Base-by-base conservation (phyloP, 2,797 vertebrate genomes). In the Sylvilagus floridanus region DNA sequence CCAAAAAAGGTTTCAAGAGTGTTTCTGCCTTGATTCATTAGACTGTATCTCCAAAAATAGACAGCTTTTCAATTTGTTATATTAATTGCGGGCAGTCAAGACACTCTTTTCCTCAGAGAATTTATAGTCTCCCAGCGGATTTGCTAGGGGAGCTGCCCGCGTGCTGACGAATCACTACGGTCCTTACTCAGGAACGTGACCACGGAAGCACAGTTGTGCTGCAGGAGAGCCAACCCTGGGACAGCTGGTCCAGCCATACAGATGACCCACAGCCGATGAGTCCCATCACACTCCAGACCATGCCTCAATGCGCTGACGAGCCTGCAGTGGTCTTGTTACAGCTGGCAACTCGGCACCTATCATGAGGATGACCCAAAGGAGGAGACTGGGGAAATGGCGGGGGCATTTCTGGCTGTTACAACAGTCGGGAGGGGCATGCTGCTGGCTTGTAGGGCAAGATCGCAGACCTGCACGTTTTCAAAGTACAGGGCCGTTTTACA, bases 11-110 rank as follows among this genome's bases (percentile, higher is more conserved):
- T 78, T 92, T 92, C 68, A 96, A 71, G 88, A 86, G 8, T 63
- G 5, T 68, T 95, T 95, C 73, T 90, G 60, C 26, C 89, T 92
- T 8, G 57, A 93, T 92, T 94, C 54, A 97, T 94, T 93, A 86
- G 57, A 63, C 52, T 91, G 24, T 54, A 89, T 72, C 66, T 95
- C 72, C 88, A 96, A 88, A 94, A 94, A 88, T 50, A 91, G 47
- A 95, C 1, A 87, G 66, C 13, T 72, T 95, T 95, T 95, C 78
- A 88, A 93, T 90, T 92, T 92, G 79, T 82, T 94, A 47, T 52
- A 90, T 79, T 90, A 93, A 95, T 92, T 95, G 93, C 75, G 77
- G 52, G 28, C 57, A 81, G 4, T 71, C 37, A 91, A 85, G 24
- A 57, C 90, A 77, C 17, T 54, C 54, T 94, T 92, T 75, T 79